Percentiles rank a stretch among this genome's conserved stretches.
These are phyloP conservation scores for Drosophila tropicalis DNA, from an alignment of 1,140 invertebrate genomes.

Conservation along the genomic window DNA sequence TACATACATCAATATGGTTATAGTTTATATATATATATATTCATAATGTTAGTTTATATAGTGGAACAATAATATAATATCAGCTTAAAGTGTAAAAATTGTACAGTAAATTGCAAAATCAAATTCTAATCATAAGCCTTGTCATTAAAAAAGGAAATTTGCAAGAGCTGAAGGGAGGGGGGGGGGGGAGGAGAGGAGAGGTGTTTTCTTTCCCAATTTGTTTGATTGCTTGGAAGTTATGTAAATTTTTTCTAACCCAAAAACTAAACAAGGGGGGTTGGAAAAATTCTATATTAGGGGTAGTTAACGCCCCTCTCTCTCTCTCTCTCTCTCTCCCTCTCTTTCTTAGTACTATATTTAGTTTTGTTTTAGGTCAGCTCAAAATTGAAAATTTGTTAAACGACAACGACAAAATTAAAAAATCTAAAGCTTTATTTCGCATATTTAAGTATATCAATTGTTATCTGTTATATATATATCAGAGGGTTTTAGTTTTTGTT, in stretches of 20 bases:
- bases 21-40: constrained; percentile 21
- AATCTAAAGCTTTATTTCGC: constrained; percentile 55
- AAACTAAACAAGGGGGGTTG: constrained; percentile 47
- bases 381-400: constrained; percentile 8
- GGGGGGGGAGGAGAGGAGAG: no score
- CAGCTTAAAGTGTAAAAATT: constrained; percentile 47
- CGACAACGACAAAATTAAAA: constrained; percentile 12
- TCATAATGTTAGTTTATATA: constrained; percentile 40
- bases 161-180: constrained; percentile 29
- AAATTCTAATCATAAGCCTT: constrained; percentile 22
- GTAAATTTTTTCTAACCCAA: constrained; percentile 39
- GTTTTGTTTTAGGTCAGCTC: constrained; percentile 19
- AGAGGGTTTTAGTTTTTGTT: constrained; percentile 21
- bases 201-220: constrained; percentile 38
- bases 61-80: constrained; percentile 64
- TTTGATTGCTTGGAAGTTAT: constrained; percentile 59
- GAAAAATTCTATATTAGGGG: constrained; percentile 16
- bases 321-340: no score
- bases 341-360: neutral
- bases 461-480: constrained; percentile 25
- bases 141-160: constrained; percentile 4
- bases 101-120: constrained; percentile 7
- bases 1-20: constrained; percentile 50
- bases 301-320: constrained; percentile 32
- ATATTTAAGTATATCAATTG: constrained; percentile 39